Conservation (phyloP, 2,888 invertebrate genomes). For the Troides helena region DNA sequence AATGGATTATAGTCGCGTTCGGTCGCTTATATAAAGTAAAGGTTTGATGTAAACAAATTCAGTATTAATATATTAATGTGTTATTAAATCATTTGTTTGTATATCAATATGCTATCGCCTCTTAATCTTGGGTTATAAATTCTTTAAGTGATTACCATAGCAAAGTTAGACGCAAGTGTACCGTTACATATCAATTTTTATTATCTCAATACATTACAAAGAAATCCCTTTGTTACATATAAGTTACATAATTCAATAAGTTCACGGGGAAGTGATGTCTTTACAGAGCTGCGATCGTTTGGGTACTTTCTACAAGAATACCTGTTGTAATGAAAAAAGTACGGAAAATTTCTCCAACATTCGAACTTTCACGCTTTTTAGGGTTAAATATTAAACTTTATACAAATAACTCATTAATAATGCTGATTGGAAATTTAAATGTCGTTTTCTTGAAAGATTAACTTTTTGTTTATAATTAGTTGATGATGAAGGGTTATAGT, state of each 20-base stretch:
- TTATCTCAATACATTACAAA: no score
- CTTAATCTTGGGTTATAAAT: no score
- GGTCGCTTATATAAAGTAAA: background rate
- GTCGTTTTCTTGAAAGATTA: slow-evolving; percentile 51
- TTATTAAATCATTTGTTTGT: background rate
- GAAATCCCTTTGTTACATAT: no score
- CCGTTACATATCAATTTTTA: no score
- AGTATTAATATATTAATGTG: background rate
- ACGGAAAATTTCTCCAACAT: slow-evolving; percentile 48
- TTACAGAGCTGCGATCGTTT: no score
- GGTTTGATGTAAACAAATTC: background rate
- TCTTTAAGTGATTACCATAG: no score
- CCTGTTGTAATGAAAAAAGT: slow-evolving; percentile 37
- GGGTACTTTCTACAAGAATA: no score
- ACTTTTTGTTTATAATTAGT: slow-evolving; percentile 50
- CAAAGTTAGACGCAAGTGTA: no score
- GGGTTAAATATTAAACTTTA: slow-evolving; percentile 62
- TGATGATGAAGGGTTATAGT: slow-evolving; percentile 42
- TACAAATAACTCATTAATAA: slow-evolving; percentile 49
- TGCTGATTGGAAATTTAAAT: slow-evolving; percentile 51
- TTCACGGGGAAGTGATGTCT: no score
- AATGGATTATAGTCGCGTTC: background rate
- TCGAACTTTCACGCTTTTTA: slow-evolving; percentile 60
- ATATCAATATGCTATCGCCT: no score
- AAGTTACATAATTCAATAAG: no score